A percentile compares a stretch with the other conserved stretches of the same genome.
Evolutionary conservation across 30 jellyfish, hydroid and myxozoan genomes (phyloP).

Genomic region (Pseudorhiza aurosa): DNA sequence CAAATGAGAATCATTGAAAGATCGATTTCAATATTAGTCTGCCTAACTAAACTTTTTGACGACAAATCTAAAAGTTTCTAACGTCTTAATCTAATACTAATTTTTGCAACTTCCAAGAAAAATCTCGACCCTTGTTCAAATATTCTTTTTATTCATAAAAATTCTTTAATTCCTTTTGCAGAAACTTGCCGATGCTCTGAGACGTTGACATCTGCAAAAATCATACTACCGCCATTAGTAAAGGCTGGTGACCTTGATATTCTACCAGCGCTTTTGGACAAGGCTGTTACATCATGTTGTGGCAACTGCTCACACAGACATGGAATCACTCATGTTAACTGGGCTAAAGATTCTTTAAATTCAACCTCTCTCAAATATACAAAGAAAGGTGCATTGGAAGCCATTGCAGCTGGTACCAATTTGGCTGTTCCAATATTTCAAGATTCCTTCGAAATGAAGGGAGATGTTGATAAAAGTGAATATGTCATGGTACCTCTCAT

Average conservation of each 20-base stretch:
- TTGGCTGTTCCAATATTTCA: slow-evolving; percentile 20
- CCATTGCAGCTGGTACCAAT: slow-evolving; percentile 39
- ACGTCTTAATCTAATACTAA: too few species aligned
- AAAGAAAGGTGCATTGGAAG: not conserved
- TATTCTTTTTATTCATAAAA: too few species aligned
- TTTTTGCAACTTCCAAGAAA: too few species aligned
- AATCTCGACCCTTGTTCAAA: too few species aligned
- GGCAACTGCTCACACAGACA: slow-evolving; percentile 50
- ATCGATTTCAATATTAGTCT: too few species aligned
- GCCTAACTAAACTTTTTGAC: too few species aligned
- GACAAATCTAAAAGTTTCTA: too few species aligned
- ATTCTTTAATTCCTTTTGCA: not conserved
- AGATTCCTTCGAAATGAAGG: slow-evolving; percentile 2
- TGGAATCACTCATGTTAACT: slow-evolving; percentile 26
- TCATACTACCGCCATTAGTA: slow-evolving; percentile 20
- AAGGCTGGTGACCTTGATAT: not conserved
- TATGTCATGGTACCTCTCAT: slow-evolving; percentile 21
- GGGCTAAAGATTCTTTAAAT: slow-evolving; percentile 9
- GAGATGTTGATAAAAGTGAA: not conserved
- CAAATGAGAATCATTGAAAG: too few species aligned
- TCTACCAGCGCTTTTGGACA: slow-evolving; percentile 3
- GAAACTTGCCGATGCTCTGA: slow-evolving; percentile 37
- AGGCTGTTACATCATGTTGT: slow-evolving; percentile 45
- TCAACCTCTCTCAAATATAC: slow-evolving; percentile 22
- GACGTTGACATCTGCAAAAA: slow-evolving; percentile 7